Evolutionary conservation across 2,113 vertebrate genomes (phyloP).

Genomic region (Amphiprion ocellaris): DNA sequence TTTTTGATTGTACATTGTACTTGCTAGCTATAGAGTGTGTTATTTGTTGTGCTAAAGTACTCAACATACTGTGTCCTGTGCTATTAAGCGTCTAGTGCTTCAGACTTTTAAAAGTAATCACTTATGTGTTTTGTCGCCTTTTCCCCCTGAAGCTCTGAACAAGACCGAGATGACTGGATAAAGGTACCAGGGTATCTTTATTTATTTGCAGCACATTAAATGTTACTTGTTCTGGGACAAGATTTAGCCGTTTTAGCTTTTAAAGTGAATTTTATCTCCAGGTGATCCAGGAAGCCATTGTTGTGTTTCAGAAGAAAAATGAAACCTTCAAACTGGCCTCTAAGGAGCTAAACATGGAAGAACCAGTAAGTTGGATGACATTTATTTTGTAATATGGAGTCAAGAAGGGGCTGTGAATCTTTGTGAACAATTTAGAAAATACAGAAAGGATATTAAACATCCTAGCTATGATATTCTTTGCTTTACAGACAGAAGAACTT

Average conservation of each 20-base stretch:
- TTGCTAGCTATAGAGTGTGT: no score
- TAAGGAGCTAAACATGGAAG: conserved; percentile 88
- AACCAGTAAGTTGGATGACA: conserved; percentile 85
- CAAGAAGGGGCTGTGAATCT: neutral
- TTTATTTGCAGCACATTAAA: neutral
- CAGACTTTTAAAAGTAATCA: neutral
- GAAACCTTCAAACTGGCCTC: conserved; percentile 92
- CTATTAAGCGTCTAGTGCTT: no score
- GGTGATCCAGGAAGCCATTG: conserved; percentile 89
- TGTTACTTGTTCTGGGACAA: neutral
- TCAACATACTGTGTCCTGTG: no score
- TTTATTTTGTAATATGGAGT: neutral
- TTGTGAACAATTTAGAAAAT: neutral
- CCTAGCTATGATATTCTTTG: neutral
- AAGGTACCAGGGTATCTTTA: conserved; percentile 83
- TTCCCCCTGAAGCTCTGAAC: conserved; percentile 87
- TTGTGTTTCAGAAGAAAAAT: conserved; percentile 92
- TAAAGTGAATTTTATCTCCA: conserved; percentile 58
- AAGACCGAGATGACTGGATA: conserved; percentile 94
- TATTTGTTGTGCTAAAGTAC: no score
- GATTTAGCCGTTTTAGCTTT: neutral
- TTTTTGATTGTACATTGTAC: no score
- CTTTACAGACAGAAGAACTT: conserved; percentile 87
- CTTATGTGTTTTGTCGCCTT: neutral
- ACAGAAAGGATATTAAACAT: neutral